Base-by-base conservation (phyloP, 2,797 vertebrate species). In the Austrolebias charrua region DNA sequence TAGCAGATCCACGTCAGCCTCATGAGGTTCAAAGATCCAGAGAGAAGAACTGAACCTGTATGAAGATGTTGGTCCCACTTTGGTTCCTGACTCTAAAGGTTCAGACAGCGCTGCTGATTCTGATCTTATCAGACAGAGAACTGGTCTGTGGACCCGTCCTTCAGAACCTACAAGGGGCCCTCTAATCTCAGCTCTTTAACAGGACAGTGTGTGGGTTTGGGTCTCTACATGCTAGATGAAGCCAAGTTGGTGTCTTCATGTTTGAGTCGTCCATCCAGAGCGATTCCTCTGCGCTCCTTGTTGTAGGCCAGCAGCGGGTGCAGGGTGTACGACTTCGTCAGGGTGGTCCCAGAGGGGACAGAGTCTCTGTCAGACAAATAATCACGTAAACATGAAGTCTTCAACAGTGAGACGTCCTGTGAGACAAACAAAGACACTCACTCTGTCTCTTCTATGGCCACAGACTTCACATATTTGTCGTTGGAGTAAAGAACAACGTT, bases 211-310 rank as follows among this genome's bases (percentile, higher is more conserved):
- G 40, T 20, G 1, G 5, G 3, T 5, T 2, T 33, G 40, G 42
- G 20, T 65, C 28, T 51, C 48, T 49, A 97, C 96, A 96, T 92
- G 78, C 93, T 97, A 61, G 94, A 95, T 18, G 97, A 98, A 55
- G 96, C 97, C 66, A 98, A 89, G 82, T 97, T 96, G 2, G 96
- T 98, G 78, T 98, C 96, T 61, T 97, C 95, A 0, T 98, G 93
- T 71, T 95, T 98, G 45, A 96, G 91, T 40, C 90, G 96, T 55
- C 97, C 96, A 3, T 98, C 96, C 79, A 98, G 85, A 1, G 95
- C 96, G 1, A 98, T 87, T 70, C 96, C 97, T 56, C 89, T 77
- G 10, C 89, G 90, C 9, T 96, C 91, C 2, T 88, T 90, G 85
- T 94, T 96, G 75, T 91, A 90, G 1, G 91, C 85, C 81, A 98